Conservation (phyloP, 1,140 invertebrate species). For the Agraylea sexmaculata region DNA sequence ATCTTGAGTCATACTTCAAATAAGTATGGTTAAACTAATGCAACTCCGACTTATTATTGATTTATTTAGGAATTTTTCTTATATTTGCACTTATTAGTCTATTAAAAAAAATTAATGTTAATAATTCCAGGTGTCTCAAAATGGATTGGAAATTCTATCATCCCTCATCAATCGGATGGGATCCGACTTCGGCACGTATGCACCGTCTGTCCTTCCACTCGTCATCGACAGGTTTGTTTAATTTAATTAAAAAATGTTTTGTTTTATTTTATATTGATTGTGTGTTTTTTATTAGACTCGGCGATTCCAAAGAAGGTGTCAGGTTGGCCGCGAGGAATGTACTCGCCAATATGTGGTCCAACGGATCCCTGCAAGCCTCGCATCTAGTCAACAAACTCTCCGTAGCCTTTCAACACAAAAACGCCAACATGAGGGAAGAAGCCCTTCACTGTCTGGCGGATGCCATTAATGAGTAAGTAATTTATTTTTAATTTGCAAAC, state of each 20-base stretch:
- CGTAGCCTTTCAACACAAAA: conserved; percentile 70
- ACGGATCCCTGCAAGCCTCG: conserved; percentile 65
- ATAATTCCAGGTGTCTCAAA: conserved; percentile 70
- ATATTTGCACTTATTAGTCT: conserved; percentile 5
- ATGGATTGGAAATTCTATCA: conserved; percentile 77
- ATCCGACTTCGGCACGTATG: conserved; percentile 75
- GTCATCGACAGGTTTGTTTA: conserved; percentile 70
- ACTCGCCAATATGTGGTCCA: conserved; percentile 67
- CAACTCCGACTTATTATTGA: not conserved
- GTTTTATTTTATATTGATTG: conserved; percentile 14
- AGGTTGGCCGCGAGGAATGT: conserved; percentile 71
- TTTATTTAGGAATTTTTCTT: not conserved
- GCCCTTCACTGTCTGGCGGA: conserved; percentile 65
- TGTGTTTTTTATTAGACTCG: conserved; percentile 35
- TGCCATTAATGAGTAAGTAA: conserved; percentile 67
- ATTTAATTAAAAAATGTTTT: conserved; percentile 18
- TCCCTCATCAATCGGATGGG: conserved; percentile 76
- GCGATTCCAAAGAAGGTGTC: conserved; percentile 74
- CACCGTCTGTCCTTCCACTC: conserved; percentile 72
- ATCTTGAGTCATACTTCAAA: not conserved
- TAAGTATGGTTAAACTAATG: not conserved
- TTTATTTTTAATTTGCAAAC: conserved; percentile 10
- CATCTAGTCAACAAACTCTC: conserved; percentile 66
- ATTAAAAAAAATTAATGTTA: conserved; percentile 17
- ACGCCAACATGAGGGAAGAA: conserved; percentile 77